Evolutionary conservation across 2,113 vertebrate genomes (phyloP).

Genomic region (Tiliqua scincoides): DNA sequence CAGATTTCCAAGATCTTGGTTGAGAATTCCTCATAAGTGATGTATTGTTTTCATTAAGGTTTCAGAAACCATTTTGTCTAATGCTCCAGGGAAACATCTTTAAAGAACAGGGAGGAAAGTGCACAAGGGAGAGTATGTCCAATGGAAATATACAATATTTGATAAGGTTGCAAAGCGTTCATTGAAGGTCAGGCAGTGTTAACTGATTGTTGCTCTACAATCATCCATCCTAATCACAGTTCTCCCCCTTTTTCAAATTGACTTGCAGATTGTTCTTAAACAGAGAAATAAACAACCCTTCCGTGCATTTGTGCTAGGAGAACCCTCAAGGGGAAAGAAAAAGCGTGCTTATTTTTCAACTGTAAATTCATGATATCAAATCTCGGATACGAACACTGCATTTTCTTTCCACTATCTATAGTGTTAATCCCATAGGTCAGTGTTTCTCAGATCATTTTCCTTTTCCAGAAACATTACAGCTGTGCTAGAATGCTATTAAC

Average conservation of each 20-base stretch:
- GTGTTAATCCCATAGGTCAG: background rate
- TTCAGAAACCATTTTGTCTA: constrained; percentile 53
- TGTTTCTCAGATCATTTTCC: background rate
- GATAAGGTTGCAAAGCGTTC: constrained; percentile 13
- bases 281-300: constrained; percentile 6
- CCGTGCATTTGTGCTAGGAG: background rate
- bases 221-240: background rate
- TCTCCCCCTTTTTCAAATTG: background rate
- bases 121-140: background rate
- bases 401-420: background rate
- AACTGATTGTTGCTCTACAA: constrained; percentile 12
- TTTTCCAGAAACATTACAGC: background rate
- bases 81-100: constrained; percentile 27
- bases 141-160: constrained; percentile 30
- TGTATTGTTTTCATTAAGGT: constrained; percentile 58
- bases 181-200: constrained; percentile 8
- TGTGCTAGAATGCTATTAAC: background rate
- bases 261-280: background rate
- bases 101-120: constrained; percentile 36
- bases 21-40: constrained; percentile 56
- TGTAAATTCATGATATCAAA: background rate
- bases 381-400: background rate
- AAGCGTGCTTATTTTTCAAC: background rate
- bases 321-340: background rate
- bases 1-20: constrained; percentile 54